phyloP scores from a whole-genome alignment of 2,888 invertebrate species.

The Listrodromus nycthemerus region DNA sequence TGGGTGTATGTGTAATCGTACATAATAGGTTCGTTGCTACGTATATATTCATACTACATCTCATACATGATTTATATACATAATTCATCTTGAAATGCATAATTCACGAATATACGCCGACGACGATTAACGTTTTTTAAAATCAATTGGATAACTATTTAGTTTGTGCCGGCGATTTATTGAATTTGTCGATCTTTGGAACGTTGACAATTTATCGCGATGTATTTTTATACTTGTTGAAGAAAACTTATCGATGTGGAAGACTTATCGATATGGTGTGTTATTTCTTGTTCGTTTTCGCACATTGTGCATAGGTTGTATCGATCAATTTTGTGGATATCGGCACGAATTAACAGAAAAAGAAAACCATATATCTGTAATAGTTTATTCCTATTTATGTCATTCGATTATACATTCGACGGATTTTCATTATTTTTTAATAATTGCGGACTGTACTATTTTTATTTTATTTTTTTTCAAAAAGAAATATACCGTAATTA shows the following conservation, averaged over 20 bases:
- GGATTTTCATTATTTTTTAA: conserved; percentile 50
- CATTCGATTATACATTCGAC: conserved; percentile 37
- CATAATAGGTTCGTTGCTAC: conserved; percentile 4
- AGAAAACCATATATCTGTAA: conserved; percentile 26
- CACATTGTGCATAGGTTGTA: conserved; percentile 29
- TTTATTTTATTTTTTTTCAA: conserved; percentile 48
- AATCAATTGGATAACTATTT: conserved; percentile 16
- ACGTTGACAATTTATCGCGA: conserved; percentile 58
- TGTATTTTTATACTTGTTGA: conserved; percentile 68
- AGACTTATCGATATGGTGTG: conserved; percentile 16
- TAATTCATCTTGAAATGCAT: neutral
- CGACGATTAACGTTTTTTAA: neutral
- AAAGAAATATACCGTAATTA: conserved; percentile 59
- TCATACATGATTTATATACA: conserved; percentile 20
- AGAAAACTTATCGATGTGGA: conserved; percentile 12
- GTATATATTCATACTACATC: conserved; percentile 20
- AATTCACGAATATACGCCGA: neutral
- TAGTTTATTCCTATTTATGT: conserved; percentile 58
- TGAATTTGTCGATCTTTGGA: conserved; percentile 50
- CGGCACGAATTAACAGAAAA: conserved; percentile 32
- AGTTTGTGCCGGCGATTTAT: conserved; percentile 21
- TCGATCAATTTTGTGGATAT: conserved; percentile 28
- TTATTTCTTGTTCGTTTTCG: conserved; percentile 39
- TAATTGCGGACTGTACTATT: conserved; percentile 55
- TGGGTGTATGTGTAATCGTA: conserved; percentile 21